Base-by-base conservation (phyloP, 2,888 invertebrate genomes). In the Sesia apiformis region DNA sequence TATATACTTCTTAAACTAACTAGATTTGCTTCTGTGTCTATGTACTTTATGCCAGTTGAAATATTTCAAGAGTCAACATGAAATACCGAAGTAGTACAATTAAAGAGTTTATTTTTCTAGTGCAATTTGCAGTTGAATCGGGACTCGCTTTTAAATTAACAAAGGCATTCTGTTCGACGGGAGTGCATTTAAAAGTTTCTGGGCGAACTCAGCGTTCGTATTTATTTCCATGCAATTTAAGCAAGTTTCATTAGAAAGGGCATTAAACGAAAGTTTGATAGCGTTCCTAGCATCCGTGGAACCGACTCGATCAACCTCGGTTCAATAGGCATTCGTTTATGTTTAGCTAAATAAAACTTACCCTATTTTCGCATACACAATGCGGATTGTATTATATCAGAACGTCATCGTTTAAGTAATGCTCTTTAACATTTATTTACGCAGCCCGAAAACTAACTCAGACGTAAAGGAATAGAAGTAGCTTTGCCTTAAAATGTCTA, bases 151-250 rank as follows among this genome's bases (percentile, higher is more conserved):
- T 78, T 72, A 73, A 78, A 80, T 78, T 79, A 82, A 85, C 83
- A 86, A 85, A 83, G 67, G 80, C 71, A 65, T 76, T 74, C 65
- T 69, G 69, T 74, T 75, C 68, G 63, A 63, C 66, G 61, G 63
- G 61, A 70, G 73, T 65, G 72, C 74, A 78, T 83, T 84, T 76
- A 76, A 78, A 84, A 82, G 77, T 84, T 84, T 65, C 71, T 74
- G 66, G 75, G 70, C 75, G 66, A 75, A 77, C 74, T 76, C 72
- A 70, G 72, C 70, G 63, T 71, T 67, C 67, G 72, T 78, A 76
- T 82, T 83, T 81, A 81, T 81, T 81, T 81, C 74, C 74, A 78
- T 77, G 75, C 78, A 81, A 81, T 84, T 78, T 80, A 74, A 72
- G 74, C 69, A 72, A 78, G 76, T 81, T 84, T 78, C 77, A 78